Evolutionary conservation across 1,140 invertebrate genomes (phyloP).

Genomic region (Yoshiicerus persimilis): DNA sequence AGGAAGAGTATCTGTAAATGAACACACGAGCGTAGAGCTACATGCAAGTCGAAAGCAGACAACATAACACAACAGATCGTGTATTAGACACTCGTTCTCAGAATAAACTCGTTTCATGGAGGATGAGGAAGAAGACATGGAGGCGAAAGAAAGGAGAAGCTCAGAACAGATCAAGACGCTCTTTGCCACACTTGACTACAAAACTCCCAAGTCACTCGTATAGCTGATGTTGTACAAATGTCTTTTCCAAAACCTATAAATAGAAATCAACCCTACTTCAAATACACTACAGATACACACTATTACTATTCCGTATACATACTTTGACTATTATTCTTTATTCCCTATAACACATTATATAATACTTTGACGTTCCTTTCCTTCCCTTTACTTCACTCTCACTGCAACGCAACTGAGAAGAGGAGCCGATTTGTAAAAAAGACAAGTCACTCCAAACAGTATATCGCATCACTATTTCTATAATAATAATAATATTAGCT

Average conservation of each 20-base stretch:
- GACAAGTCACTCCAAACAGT: neutral
- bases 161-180: neutral
- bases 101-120: conserved; percentile 15
- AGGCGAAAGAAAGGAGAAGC: neutral
- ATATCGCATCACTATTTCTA: neutral
- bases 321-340: neutral
- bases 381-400: neutral
- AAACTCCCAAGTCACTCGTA: conserved; percentile 24
- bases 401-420: neutral
- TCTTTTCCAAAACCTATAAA: conserved; percentile 31
- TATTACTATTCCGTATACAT: neutral
- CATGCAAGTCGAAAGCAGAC: neutral
- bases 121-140: neutral
- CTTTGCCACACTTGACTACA: conserved; percentile 6
- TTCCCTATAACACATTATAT: neutral
- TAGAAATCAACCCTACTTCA: conserved; percentile 25
- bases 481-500: neutral
- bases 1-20: neutral
- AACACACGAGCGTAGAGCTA: neutral
- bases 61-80: neutral
- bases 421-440: neutral
- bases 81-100: neutral
- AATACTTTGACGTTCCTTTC: neutral
- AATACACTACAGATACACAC: neutral
- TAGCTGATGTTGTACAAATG: conserved; percentile 24